A percentile compares a stretch with the other conserved stretches of the same genome.
phyloP scores from a whole-genome alignment of 2,888 invertebrate genomes.

The Apodemia zela region DNA sequence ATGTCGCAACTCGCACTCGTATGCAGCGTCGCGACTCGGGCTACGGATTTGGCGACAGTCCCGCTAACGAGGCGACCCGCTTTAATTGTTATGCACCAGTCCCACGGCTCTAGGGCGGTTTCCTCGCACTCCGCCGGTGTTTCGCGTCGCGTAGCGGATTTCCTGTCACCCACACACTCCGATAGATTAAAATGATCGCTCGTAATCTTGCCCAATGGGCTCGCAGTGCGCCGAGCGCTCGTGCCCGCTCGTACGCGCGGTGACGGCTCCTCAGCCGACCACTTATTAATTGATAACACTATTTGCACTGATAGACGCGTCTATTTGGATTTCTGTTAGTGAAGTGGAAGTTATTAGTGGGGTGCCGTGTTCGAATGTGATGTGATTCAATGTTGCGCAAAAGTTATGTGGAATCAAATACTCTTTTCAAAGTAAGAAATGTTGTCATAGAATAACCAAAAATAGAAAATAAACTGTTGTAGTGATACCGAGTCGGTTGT shows the following conservation, averaged over 20 bases:
- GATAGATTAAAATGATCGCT: constrained; percentile 39
- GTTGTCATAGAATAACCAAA: not conserved
- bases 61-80: constrained; percentile 28
- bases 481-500: not conserved
- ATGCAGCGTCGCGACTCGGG: not conserved
- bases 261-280: constrained; percentile 34
- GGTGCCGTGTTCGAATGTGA: constrained; percentile 33
- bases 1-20: not conserved
- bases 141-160: constrained; percentile 33
- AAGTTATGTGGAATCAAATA: constrained; percentile 63
- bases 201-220: constrained; percentile 37
- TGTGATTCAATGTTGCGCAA: constrained; percentile 30
- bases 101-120: constrained; percentile 13
- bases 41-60: constrained; percentile 34
- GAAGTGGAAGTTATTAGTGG: constrained; percentile 29
- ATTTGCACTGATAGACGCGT: constrained; percentile 34
- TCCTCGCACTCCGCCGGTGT: constrained; percentile 14
- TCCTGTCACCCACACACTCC: constrained; percentile 35
- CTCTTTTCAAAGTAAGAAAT: constrained; percentile 54
- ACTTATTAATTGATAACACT: constrained; percentile 36
- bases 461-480: not conserved
- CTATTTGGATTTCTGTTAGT: constrained; percentile 35
- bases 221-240: constrained; percentile 30
- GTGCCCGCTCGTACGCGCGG: constrained; percentile 30
- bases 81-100: constrained; percentile 25